These are phyloP conservation scores for Lysiphlebus fabarum DNA, from an alignment of 1,140 invertebrate species.

Conservation along the genomic window DNA sequence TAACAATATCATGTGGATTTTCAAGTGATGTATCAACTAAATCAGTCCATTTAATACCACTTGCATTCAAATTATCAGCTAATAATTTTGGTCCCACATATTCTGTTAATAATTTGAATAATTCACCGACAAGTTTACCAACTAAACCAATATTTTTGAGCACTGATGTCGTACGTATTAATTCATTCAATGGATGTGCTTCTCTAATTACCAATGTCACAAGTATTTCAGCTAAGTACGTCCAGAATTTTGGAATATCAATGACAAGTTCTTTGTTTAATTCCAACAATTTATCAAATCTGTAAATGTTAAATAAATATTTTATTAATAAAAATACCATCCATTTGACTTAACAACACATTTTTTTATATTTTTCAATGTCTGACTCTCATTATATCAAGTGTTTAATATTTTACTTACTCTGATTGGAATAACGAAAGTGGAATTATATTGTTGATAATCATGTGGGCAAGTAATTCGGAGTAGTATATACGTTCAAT, in stretches of 20 bases:
- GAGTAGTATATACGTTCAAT: slow-evolving; percentile 26
- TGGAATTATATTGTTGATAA: slow-evolving; percentile 29
- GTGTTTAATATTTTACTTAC: slow-evolving; percentile 31
- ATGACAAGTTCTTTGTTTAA: slow-evolving; percentile 65
- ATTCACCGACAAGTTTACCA: slow-evolving; percentile 54
- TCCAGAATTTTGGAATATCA: slow-evolving; percentile 74
- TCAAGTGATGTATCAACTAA: slow-evolving; percentile 53
- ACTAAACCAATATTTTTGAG: slow-evolving; percentile 47
- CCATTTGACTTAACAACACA: slow-evolving; percentile 41
- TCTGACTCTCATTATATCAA: slow-evolving; percentile 31
- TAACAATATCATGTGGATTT: slow-evolving; percentile 61
- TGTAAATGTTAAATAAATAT: slow-evolving; percentile 30
- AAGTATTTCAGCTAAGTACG: slow-evolving; percentile 66
- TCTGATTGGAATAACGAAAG: slow-evolving; percentile 32
- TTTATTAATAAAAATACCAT: slow-evolving; percentile 26
- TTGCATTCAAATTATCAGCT: slow-evolving; percentile 59
- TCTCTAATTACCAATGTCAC: slow-evolving; percentile 53
- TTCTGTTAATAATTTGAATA: slow-evolving; percentile 55
- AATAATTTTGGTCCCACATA: slow-evolving; percentile 60
- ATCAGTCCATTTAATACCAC: slow-evolving; percentile 57
- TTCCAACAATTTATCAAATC: slow-evolving; percentile 58
- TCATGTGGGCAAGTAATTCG: slow-evolving; percentile 29
- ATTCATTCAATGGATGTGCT: slow-evolving; percentile 49
- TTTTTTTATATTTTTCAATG: slow-evolving; percentile 31
- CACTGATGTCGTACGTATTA: slow-evolving; percentile 44